Conservation (phyloP, 2,888 invertebrate genomes). For the Lepidochrysops patricia region DNA sequence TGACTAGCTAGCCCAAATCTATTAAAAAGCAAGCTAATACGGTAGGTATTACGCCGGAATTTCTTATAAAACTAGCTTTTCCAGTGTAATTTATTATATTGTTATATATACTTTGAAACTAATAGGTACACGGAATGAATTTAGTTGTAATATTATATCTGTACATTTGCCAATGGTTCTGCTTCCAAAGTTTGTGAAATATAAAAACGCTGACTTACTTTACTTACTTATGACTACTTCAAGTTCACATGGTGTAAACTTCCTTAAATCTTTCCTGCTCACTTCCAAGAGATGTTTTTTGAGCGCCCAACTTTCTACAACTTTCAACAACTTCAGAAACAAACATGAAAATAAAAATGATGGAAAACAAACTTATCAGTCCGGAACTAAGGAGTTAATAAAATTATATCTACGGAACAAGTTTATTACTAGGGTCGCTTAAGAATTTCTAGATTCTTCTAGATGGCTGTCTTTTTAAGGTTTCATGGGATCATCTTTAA, state of each 20-base stretch:
- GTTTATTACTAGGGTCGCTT: not conserved
- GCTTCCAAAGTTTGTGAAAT: not conserved
- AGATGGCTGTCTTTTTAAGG: not conserved
- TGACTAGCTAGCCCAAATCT: no score
- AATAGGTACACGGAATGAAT: no score
- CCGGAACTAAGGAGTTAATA: not conserved
- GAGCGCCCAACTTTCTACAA: not conserved
- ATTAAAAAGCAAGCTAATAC: no score
- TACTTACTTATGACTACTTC: not conserved
- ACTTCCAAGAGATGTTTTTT: not conserved
- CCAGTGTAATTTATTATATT: no score
- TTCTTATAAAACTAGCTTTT: no score
- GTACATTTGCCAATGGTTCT: no score
- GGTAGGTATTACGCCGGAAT: no score
- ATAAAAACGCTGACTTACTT: not conserved
- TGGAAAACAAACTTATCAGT: not conserved
- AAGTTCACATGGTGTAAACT: not conserved
- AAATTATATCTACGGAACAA: not conserved
- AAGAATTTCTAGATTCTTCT: not conserved
- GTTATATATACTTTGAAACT: no score
- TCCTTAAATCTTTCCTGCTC: not conserved
- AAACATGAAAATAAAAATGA: constrained; percentile 1
- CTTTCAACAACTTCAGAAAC: not conserved
- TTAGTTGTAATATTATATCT: no score
- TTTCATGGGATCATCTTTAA: not conserved